Evolutionary conservation across 2,797 vertebrate genomes (phyloP).

Genomic region (Sphenopsis melanotis): DNA sequence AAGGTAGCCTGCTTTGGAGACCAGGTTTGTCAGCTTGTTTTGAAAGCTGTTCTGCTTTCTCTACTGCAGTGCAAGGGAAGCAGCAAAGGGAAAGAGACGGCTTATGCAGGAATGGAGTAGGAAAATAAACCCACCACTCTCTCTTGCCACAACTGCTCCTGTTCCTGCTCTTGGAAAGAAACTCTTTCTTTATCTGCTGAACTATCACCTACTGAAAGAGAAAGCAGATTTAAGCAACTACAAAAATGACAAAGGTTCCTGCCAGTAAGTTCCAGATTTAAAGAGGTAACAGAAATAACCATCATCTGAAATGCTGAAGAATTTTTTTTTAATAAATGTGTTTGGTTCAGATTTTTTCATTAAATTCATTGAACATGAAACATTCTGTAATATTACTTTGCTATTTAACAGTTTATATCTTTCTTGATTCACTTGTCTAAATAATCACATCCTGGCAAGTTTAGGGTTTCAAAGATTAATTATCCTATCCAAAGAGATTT

Average conservation of each 20-base stretch:
- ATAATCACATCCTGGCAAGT: neutral
- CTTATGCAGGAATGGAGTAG: neutral
- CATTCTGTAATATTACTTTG: neutral
- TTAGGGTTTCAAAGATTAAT: neutral
- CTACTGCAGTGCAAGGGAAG: neutral
- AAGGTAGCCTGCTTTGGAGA: neutral
- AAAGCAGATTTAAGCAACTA: neutral
- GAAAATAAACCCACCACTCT: neutral
- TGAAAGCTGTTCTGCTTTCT: neutral
- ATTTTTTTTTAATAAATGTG: neutral
- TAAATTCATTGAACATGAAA: neutral
- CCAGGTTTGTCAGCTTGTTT: neutral
- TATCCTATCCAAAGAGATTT: neutral
- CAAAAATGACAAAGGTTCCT: neutral
- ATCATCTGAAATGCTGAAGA: neutral
- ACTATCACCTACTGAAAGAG: neutral
- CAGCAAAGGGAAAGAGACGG: neutral
- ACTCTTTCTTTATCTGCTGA: neutral
- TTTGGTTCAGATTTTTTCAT: neutral
- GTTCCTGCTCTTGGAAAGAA: neutral
- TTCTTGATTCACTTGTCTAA: neutral
- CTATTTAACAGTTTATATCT: neutral
- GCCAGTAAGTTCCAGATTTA: neutral
- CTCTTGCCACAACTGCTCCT: neutral
- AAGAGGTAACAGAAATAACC: neutral